Base-by-base conservation (phyloP, 2,888 invertebrate genomes). In the Galeopsomyia nigrocyanea region DNA sequence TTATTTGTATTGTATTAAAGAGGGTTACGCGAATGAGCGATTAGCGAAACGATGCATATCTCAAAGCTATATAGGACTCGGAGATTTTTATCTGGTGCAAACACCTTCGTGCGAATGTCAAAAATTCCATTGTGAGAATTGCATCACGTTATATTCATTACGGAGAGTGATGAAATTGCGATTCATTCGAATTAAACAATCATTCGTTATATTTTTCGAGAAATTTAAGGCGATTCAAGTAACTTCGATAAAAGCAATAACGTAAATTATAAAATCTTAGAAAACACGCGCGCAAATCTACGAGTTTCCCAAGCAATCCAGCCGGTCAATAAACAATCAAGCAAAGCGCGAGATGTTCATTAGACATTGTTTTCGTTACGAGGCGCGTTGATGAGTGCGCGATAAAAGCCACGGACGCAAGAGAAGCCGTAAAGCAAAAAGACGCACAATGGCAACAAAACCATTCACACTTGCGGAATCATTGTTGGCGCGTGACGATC, bases 401-500 rank as follows among this genome's bases (percentile, higher is more conserved):
- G 57, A 57, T 57, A 57, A 26, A 58, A 17, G 39, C 56, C 7
- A 31, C 53, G 53, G 10, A 22, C 62, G 22, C 65, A 16, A 17
- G n/a, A 39, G 39, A 39, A 39, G 39, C 39, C 39, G 39, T 39
- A 39, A 39, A 39, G 39, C 39, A 39, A 13, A 39, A 13, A 39
- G 10, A 13, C 39, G 7, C 39, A 39, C 39, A 39, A 39, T 39
- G 13, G 39, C 39, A 39, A 39, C 39, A 39, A n/a, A 39, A 39
- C 51, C 63, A 50, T 63, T 65, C 65, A 31, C 65, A 65, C 65
- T 65, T 19, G 21, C 47, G 55, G 55, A 65, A 47, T 65, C 65
- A 65, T 65, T 65, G 56, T 65, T 65, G 47, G 47, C 62, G 47
- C 62, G 49, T 17, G 66, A 49, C 17, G 57, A 22, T 58, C 49